Conservation (phyloP, 2,113 vertebrate species). For the Peromyscus polionotus region DNA sequence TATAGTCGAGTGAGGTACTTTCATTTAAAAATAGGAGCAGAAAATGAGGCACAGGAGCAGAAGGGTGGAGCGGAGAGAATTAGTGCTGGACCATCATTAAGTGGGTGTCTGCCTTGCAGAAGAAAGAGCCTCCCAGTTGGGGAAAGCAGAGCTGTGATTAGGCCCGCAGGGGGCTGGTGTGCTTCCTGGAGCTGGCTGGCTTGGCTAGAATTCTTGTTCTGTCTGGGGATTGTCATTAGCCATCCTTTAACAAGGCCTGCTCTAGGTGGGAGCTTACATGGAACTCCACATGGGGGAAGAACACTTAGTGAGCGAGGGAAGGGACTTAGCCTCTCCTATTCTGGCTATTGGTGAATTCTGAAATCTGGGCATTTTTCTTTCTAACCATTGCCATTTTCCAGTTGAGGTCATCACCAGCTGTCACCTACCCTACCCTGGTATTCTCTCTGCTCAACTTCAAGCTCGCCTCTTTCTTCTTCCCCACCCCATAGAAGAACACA, state of each 20-base stretch:
- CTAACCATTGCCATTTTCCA: background rate
- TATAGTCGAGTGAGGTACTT: background rate
- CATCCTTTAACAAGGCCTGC: background rate
- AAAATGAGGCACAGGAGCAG: background rate
- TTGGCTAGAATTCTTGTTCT: background rate
- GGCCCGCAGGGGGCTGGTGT: background rate
- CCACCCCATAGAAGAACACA: background rate
- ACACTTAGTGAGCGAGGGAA: background rate
- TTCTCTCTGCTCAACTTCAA: background rate
- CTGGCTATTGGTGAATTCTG: background rate
- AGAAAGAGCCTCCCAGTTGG: background rate
- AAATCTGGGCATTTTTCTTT: background rate
- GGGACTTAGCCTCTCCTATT: background rate
- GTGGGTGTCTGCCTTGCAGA: background rate
- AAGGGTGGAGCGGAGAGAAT: background rate
- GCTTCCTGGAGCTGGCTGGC: background rate
- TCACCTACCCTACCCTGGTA: background rate
- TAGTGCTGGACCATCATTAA: conserved; percentile 21
- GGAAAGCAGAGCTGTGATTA: conserved; percentile 43
- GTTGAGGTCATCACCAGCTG: background rate
- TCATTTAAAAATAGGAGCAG: conserved; percentile 22
- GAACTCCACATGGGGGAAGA: background rate
- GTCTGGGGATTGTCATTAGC: background rate
- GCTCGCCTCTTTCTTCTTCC: background rate
- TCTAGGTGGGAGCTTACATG: background rate